Conservation (phyloP, 2,113 vertebrate genomes). For the Corythornis vintsioides region DNA sequence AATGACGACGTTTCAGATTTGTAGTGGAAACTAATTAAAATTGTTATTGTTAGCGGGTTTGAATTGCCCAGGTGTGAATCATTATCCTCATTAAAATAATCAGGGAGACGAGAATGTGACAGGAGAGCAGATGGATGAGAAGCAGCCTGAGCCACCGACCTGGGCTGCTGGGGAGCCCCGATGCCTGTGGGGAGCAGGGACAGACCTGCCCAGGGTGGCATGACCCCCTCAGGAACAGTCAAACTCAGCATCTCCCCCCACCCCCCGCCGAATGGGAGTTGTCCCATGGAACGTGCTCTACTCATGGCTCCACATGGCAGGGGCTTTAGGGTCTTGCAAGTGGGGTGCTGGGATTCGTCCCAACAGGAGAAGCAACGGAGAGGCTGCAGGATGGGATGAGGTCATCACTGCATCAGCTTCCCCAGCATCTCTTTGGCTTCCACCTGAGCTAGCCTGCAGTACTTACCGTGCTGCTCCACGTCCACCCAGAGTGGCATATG, state of each 20-base stretch:
- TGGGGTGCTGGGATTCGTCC: neutral
- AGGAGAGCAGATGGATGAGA: slow-evolving; percentile 72
- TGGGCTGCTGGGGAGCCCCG: neutral
- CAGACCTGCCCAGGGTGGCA: neutral
- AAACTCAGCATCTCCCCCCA: neutral
- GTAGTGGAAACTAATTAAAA: slow-evolving; percentile 78
- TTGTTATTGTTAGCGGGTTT: slow-evolving; percentile 74
- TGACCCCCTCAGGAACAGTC: fast-evolving
- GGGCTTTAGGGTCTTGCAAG: neutral
- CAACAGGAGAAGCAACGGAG: fast-evolving
- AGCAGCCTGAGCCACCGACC: neutral
- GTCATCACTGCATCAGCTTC: neutral
- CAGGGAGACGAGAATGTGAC: slow-evolving; percentile 70
- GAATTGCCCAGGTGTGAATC: slow-evolving; percentile 78
- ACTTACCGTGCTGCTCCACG: fast-evolving
- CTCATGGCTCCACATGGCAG: neutral
- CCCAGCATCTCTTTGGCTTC: neutral
- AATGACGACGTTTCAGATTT: slow-evolving; percentile 72
- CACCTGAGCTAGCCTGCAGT: fast-evolving
- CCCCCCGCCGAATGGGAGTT: neutral
- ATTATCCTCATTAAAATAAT: slow-evolving; percentile 80
- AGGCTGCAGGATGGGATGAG: neutral
- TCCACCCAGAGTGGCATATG: fast-evolving
- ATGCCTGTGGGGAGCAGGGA: neutral
- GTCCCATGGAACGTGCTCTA: fast-evolving